phyloP scores from a whole-genome alignment of 2,797 vertebrate genomes.

The Cetoscarus ocellatus region DNA sequence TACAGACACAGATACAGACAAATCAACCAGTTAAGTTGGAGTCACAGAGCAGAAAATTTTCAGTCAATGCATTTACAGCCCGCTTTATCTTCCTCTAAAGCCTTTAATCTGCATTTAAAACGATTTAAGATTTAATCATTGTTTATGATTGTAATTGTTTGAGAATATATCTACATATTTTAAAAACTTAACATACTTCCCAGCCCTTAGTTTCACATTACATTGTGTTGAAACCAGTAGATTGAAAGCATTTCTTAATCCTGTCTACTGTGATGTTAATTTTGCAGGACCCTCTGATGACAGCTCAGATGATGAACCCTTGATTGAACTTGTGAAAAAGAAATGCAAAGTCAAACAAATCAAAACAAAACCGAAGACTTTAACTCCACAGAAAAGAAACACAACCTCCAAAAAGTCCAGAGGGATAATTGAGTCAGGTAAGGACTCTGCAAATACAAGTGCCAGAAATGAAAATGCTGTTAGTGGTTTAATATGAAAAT shows the following conservation, averaged over 20 bases:
- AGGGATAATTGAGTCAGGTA: constrained; percentile 38
- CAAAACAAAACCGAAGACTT: constrained; percentile 28
- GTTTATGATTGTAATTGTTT: too few species aligned
- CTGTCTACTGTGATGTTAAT: not conserved
- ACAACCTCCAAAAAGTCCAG: constrained; percentile 5
- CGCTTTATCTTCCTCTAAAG: too few species aligned
- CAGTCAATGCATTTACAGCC: too few species aligned
- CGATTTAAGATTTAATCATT: too few species aligned
- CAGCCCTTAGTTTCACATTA: not conserved
- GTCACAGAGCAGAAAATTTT: too few species aligned
- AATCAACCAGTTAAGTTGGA: too few species aligned
- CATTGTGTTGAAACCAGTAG: not conserved
- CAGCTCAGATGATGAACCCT: constrained; percentile 68
- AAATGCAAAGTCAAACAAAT: not conserved
- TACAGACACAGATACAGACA: too few species aligned
- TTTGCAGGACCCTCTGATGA: constrained; percentile 46
- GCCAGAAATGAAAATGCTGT: not conserved
- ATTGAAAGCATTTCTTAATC: not conserved
- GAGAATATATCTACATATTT: too few species aligned
- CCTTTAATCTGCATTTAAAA: too few species aligned
- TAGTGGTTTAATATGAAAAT: not conserved
- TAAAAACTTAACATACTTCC: too few species aligned
- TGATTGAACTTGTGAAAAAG: constrained; percentile 49
- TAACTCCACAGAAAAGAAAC: constrained; percentile 23
- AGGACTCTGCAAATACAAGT: too few species aligned